Evolutionary conservation across 2,113 vertebrate species (phyloP).

Genomic region (Lophotis ruficrista): DNA sequence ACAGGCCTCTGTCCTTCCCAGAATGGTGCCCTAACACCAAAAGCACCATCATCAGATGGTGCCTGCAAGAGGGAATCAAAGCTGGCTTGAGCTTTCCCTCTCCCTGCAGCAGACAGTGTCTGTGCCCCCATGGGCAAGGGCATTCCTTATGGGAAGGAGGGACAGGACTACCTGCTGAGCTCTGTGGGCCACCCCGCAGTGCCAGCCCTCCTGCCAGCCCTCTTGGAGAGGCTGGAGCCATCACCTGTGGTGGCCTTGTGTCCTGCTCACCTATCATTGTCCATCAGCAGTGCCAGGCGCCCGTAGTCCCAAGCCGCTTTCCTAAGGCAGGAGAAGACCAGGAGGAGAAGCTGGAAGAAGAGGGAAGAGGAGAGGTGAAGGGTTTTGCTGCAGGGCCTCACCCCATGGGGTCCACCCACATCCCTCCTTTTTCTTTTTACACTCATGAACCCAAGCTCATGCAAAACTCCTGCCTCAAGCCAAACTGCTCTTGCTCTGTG

Average conservation of each 20-base stretch:
- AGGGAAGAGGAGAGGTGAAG: background rate
- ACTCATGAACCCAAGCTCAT: accelerated
- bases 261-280: constrained; percentile 90
- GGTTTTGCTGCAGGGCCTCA: background rate
- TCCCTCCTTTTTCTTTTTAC: background rate
- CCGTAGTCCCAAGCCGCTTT: constrained; percentile 98
- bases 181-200: accelerated
- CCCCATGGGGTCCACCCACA: background rate
- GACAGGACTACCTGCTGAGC: background rate
- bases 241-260: accelerated
- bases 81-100: background rate
- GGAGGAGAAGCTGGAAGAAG: constrained; percentile 81
- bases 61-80: background rate
- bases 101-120: background rate
- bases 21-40: background rate
- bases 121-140: background rate
- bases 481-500: background rate
- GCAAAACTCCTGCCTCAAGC: background rate
- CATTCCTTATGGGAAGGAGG: background rate
- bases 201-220: background rate
- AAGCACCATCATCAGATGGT: background rate
- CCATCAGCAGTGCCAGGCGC: constrained; percentile 91
- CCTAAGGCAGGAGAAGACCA: constrained; percentile 94
- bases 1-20: background rate
- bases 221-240: background rate